These are phyloP conservation scores for Artemia franciscana DNA, from an alignment of 1,140 invertebrate genomes.

Conservation along the genomic window DNA sequence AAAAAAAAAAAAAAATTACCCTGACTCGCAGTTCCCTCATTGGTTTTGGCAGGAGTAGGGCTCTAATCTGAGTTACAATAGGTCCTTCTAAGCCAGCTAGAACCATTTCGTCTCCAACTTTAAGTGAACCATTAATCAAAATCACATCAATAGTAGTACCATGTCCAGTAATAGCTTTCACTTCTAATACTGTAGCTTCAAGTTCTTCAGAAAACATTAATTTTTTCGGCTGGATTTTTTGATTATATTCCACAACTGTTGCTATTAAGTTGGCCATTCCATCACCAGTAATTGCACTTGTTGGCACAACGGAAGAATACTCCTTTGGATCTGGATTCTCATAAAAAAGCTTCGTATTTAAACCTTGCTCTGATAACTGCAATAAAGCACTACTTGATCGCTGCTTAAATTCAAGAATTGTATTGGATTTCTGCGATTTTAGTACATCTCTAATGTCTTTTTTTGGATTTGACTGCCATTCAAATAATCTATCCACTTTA, in stretches of 20 bases:
- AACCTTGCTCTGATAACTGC: constrained; percentile 84
- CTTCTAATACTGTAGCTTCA: constrained; percentile 83
- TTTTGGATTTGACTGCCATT: constrained; percentile 75
- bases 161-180: constrained; percentile 74
- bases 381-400: constrained; percentile 63
- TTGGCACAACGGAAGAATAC: constrained; percentile 89
- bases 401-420: constrained; percentile 81
- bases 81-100: constrained; percentile 93
- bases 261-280: constrained; percentile 95
- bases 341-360: constrained; percentile 87
- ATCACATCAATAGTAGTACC: constrained; percentile 98
- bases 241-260: constrained; percentile 74
- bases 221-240: constrained; percentile 66
- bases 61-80: constrained; percentile 89
- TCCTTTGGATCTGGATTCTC: constrained; percentile 79
- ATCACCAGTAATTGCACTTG: constrained; percentile 85
- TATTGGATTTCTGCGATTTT: constrained; percentile 62
- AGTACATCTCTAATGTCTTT: constrained; percentile 76
- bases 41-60: constrained; percentile 88
- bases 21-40: constrained; percentile 94
- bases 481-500: constrained; percentile 82
- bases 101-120: constrained; percentile 80
- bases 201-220: constrained; percentile 81
- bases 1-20: constrained; percentile 25
- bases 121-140: constrained; percentile 78